Conservation (phyloP, 2,888 invertebrate species). For the Chelonus formosanus region DNA sequence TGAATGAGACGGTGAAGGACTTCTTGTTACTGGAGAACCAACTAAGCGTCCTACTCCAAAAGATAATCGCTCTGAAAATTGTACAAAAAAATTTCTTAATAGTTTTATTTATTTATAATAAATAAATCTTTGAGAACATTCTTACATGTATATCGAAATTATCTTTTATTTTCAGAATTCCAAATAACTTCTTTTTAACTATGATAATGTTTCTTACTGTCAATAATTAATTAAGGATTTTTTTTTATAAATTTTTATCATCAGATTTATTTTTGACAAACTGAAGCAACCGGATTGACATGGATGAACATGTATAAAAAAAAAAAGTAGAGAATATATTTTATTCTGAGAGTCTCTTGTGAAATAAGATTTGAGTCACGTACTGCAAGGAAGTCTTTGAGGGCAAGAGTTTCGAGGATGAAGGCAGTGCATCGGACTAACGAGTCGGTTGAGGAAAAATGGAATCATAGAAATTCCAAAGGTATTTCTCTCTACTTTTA, state of each 20-base stretch:
- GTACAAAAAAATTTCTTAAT: constrained; percentile 30
- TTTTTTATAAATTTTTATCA: not conserved
- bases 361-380: constrained; percentile 62
- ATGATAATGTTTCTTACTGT: no score
- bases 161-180: no score
- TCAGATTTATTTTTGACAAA: not conserved
- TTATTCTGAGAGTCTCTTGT: constrained; percentile 8
- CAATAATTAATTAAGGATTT: no score
- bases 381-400: constrained; percentile 48
- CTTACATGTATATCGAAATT: not conserved
- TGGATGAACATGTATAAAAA: not conserved
- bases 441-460: constrained; percentile 20
- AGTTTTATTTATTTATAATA: not conserved
- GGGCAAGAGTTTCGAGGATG: constrained; percentile 19
- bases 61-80: constrained; percentile 78
- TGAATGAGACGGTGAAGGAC: constrained; percentile 59
- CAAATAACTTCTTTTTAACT: no score
- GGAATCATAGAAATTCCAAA: constrained; percentile 30
- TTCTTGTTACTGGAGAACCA: constrained; percentile 61
- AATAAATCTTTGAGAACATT: not conserved
- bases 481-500: not conserved
- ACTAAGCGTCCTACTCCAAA: constrained; percentile 86
- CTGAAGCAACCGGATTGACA: not conserved
- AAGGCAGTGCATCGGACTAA: constrained; percentile 25
- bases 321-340: constrained; percentile 9